phyloP scores from a whole-genome alignment of 2,113 vertebrate genomes.

The Aepyceros melampus region DNA sequence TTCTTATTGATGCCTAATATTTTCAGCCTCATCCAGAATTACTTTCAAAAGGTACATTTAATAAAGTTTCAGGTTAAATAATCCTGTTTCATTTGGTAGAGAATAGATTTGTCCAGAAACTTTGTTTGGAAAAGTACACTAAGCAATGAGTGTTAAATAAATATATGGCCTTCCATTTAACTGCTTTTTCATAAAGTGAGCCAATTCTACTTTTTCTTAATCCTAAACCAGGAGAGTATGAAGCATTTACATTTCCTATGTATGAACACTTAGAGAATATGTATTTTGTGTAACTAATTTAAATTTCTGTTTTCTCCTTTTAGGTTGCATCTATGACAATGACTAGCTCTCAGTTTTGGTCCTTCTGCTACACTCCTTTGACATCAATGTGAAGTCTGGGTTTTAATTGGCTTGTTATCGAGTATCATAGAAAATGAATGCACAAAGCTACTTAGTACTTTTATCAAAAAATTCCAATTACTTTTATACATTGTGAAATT shows the following conservation, averaged over 20 bases:
- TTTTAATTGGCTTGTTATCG: conserved; percentile 1
- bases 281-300: not conserved
- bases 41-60: not conserved
- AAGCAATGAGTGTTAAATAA: not conserved
- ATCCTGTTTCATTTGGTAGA: not conserved
- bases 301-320: conserved; percentile 37
- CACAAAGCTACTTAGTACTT: not conserved
- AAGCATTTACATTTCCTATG: not conserved
- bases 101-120: not conserved
- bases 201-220: not conserved
- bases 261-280: not conserved
- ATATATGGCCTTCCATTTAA: not conserved
- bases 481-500: conserved; percentile 2
- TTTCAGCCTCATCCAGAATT: not conserved
- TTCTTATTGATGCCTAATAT: not conserved
- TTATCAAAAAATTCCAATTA: conserved; percentile 4
- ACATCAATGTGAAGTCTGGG: not conserved
- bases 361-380: not conserved
- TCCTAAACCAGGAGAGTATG: not conserved
- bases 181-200: not conserved
- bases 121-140: not conserved
- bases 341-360: conserved; percentile 66
- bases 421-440: not conserved
- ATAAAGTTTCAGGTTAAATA: not conserved
- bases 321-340: conserved; percentile 88